Base-by-base conservation (phyloP, 2,113 vertebrate species). In the Ardeotis arabs region DNA sequence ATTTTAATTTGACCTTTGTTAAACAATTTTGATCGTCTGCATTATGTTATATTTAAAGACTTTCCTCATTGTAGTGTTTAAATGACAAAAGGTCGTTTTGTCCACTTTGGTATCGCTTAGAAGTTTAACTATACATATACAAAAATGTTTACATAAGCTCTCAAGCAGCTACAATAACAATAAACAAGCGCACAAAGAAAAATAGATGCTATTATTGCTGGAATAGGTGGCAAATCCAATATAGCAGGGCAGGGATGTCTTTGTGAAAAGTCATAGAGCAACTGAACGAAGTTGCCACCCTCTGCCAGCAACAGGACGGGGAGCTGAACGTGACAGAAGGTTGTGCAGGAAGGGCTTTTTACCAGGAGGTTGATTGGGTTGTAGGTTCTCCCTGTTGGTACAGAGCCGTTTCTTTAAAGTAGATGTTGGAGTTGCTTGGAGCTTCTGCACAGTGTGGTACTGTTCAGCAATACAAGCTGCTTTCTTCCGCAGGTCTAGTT, bases 401-500 rank as follows among this genome's bases (percentile, higher is more conserved):
- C 97, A 96, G 84, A 98, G 97, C 20, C 99, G 98, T 96, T 99
- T 99, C 97, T 99, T 99, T n/a, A 95, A 79, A 78, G 97, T 94
- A 18, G 97, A 95, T 24, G 96, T 86, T 4, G 97, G 93, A 21
- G 98, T 97, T 44, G 90, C 90, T 76, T 98, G 93, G 70, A 98
- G 93, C 56, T 96, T 98, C 7, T 97, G 96, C 31, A 98, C 97
- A 0, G 98, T 96, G 15, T 98, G 97, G 52, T 98, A 98, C 87
- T 98, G 98, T 84, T 98, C 98, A 6, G 98, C 97, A 27, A 99
- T 98, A 77, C 98, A 98, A 60, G 98, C 97, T 3, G 98, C 98
- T 93, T 99, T 99, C 90, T 98, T 98, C 89, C 98, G 98, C 76
- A 99, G 96, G 84, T 99, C 99, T 44, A 99, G 97, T 96, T 99